These are phyloP conservation scores for Chrysina gloriosa DNA, from an alignment of 2,888 invertebrate genomes.

Conservation along the genomic window DNA sequence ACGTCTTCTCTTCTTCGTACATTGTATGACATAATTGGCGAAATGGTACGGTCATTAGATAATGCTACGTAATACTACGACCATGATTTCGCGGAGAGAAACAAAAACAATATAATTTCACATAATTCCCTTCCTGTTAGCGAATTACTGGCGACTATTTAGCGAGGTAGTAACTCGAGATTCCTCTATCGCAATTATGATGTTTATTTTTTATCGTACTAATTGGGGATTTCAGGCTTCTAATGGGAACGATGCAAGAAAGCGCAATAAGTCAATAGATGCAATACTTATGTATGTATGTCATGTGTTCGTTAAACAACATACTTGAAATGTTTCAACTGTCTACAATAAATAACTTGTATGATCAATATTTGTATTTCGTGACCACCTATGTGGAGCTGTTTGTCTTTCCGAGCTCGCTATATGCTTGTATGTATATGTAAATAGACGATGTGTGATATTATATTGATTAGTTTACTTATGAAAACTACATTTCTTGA, in stretches of 20 bases:
- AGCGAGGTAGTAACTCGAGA: neutral
- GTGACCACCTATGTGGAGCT: neutral
- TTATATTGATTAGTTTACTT: neutral
- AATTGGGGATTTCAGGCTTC: neutral
- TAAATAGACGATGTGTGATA: neutral
- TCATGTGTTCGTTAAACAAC: neutral
- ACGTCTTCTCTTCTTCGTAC: neutral
- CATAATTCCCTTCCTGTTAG: neutral
- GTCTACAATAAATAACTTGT: neutral
- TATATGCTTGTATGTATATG: neutral
- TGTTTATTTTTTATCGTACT: neutral
- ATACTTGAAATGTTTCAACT: neutral
- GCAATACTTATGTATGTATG: neutral
- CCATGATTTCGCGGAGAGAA: neutral
- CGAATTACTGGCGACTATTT: neutral
- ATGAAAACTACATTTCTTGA: conserved; percentile 1
- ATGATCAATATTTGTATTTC: neutral
- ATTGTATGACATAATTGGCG: neutral
- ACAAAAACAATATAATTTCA: conserved; percentile 8
- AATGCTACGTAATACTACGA: neutral
- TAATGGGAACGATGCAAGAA: neutral
- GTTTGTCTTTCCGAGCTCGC: neutral
- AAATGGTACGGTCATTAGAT: neutral
- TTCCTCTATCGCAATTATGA: neutral
- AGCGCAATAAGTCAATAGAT: neutral